Percentiles rank a stretch among this genome's conserved stretches.
Conservation (phyloP, 1,140 invertebrate genomes). For the Drosophila ohnishii region DNA sequence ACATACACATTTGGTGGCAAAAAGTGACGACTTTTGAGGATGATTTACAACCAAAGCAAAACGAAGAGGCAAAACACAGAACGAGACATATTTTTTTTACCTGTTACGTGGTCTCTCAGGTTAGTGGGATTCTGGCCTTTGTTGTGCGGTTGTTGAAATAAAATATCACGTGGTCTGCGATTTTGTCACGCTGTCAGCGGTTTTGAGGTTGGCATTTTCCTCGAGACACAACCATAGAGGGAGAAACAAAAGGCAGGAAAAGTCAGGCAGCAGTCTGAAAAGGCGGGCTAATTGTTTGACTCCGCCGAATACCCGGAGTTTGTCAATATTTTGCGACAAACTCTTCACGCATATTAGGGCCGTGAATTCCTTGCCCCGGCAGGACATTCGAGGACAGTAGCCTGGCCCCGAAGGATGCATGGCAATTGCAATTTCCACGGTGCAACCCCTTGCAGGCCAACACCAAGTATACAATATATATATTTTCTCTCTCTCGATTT, state of each 20-base stretch:
- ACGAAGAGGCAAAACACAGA: slow-evolving; percentile 2
- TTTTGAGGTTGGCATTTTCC: slow-evolving; percentile 60
- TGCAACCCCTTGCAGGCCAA: slow-evolving; percentile 33
- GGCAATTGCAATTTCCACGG: slow-evolving; percentile 79
- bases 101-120: slow-evolving; percentile 53
- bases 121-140: slow-evolving; percentile 23
- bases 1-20: slow-evolving; percentile 2
- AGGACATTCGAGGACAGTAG: slow-evolving; percentile 43
- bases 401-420: slow-evolving; percentile 41
- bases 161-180: slow-evolving; percentile 82
- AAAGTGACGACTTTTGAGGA: slow-evolving; percentile 13
- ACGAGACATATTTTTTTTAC: slow-evolving; percentile 33
- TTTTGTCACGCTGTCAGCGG: slow-evolving; percentile 83
- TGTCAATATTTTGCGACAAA: slow-evolving; percentile 81
- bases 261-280: slow-evolving; percentile 25
- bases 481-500: slow-evolving; percentile 12
- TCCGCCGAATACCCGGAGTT: slow-evolving; percentile 53
- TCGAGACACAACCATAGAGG: slow-evolving; percentile 4
- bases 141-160: slow-evolving; percentile 76
- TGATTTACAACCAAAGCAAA: slow-evolving; percentile 44
- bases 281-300: slow-evolving; percentile 65
- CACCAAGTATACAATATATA: slow-evolving; percentile 30
- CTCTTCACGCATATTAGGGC: slow-evolving; percentile 69
- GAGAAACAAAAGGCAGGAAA: slow-evolving; percentile 11
- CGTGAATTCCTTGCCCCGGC: slow-evolving; percentile 12